Base-by-base conservation (phyloP, 2,888 invertebrate species). In the Heliconius aoede region DNA sequence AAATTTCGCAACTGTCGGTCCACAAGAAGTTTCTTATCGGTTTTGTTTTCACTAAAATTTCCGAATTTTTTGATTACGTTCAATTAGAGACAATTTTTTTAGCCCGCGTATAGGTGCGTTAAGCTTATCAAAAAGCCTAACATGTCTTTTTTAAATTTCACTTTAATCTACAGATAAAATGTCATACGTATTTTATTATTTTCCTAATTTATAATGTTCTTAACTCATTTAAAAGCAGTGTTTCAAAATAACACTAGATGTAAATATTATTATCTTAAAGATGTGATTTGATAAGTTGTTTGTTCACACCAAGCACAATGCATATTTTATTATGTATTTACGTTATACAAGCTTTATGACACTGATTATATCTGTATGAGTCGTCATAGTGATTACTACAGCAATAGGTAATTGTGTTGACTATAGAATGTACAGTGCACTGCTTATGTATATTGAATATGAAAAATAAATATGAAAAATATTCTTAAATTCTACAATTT, bases 331-430 rank as follows among this genome's bases (percentile, higher is more conserved):
- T 46, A 46, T 28, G 11, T 65, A 65, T 26, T 8, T 65, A 24
- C 15, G 32, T 65, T 65, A 15, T 30, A 55, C 24, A 55, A 51
- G 8, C 32, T 69, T 69, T 69, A 69, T 69, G 24, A n/a, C 28
- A 55, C 51, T 8, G 69, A 69, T 69, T 69, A 69, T 30, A 69
- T 55, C 55, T 69, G n/a, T n/a, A n/a, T 30, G 32, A 55, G 30
- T 18, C 69, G 55, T 30, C 55, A 32, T 51, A 30, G 69, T 55
- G 30, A 55, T 69, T 69, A 55, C 30, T 69, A 32, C n/a, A 4
- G 5, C 21, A 13, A n/a, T n/a, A n/a, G n/a, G 68, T 30, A 36
- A 55, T 55, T 51, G 28, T n/a, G 69, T 30, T 51, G 7, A 13
- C n/a, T 69, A 5, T 9, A 51, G 5, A 11, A 18, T 30, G 26